Base-by-base conservation (phyloP, 2,888 invertebrate genomes). In the Pristionchus japonicus region DNA sequence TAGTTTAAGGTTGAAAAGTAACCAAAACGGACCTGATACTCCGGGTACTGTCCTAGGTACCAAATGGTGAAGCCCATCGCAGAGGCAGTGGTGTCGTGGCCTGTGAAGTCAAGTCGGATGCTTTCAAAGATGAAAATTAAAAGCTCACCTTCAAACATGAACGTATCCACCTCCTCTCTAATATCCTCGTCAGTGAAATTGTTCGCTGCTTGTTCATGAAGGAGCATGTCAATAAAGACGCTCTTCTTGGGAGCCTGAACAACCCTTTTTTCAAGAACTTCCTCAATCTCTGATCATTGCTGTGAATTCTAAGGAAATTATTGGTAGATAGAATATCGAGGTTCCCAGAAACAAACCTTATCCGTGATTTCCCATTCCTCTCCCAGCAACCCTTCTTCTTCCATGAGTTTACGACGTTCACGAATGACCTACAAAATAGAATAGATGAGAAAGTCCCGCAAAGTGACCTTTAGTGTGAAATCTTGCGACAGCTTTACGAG, bases 321-420 rank as follows among this genome's bases (percentile, higher is more conserved):
- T n/a, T n/a, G n/a, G n/a, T n/a, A n/a, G n/a, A n/a, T n/a, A n/a
- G n/a, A n/a, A n/a, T n/a, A n/a, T n/a, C n/a, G n/a, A n/a, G n/a
- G n/a, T n/a, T n/a, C n/a, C n/a, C n/a, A n/a, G n/a, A n/a, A n/a
- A n/a, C n/a, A n/a, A n/a, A n/a, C n/a, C n/a, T 15, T 37, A 37
- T 70, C 70, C 0, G 13, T 34, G 37, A 37, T 17, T 15, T 37
- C 70, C 20, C 20, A 31, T 37, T 23, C 20, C 20, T 27, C 77
- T 2, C 27, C 77, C 4, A 77, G 43, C 86, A 49, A 20, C 23
- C 67, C 83, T 20, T 88, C 74, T 13, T 70, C 82, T 34, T 86
- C 52, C 88, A 91, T 89, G 67, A 93, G 92, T 87, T 93, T 90
- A 88, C 95, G 91, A 0, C 90, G 89, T 82, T 94, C 74, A 7